Evolutionary conservation across 2,113 vertebrate species (phyloP).

Genomic region (Neodon shergylaensis): DNA sequence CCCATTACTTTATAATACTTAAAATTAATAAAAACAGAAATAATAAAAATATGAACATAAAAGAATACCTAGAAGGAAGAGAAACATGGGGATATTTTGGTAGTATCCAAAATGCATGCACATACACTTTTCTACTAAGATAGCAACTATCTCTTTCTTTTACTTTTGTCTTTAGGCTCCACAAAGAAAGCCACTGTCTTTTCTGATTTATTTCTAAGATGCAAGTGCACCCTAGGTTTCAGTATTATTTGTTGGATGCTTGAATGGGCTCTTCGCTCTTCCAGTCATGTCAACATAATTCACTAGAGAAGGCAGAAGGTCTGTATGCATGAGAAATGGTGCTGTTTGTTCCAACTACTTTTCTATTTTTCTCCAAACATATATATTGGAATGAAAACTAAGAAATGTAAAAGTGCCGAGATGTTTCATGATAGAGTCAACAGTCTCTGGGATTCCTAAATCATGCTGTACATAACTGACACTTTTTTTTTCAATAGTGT

Average conservation of each 20-base stretch:
- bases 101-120: not conserved
- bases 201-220: constrained; percentile 48
- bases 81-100: not conserved
- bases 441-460: not conserved
- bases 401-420: not conserved
- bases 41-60: not conserved
- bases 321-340: not conserved
- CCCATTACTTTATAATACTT: not conserved
- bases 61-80: not conserved
- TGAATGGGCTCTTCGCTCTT: not conserved
- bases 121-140: not conserved
- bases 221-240: not conserved
- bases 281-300: constrained; percentile 34
- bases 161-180: not conserved
- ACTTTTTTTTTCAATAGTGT: not conserved
- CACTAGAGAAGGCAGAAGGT: not conserved
- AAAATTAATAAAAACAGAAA: not conserved
- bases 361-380: constrained; percentile 42
- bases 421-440: constrained; percentile 20
- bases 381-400: constrained; percentile 41
- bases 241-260: not conserved
- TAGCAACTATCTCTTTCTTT: not conserved
- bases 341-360: constrained; percentile 2
- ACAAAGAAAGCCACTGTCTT: constrained; percentile 12
- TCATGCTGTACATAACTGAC: not conserved